A percentile compares a stretch with the other conserved stretches of the same genome.
Evolutionary conservation across 2,113 vertebrate genomes (phyloP).

Genomic region (Aldabrachelys gigantea): DNA sequence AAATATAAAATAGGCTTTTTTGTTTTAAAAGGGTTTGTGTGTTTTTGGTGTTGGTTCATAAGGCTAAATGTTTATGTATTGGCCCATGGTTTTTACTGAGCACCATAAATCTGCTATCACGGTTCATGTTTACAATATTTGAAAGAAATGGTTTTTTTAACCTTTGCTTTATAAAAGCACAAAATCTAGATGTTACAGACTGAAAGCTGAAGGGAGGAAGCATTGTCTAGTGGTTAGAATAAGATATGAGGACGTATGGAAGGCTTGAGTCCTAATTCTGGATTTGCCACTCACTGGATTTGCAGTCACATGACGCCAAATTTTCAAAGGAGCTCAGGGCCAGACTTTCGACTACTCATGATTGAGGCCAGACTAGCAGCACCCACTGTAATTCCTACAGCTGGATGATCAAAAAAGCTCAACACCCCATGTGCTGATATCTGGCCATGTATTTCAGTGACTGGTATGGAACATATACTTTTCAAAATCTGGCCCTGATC

Average conservation of each 20-base stretch:
- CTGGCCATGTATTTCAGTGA: neutral
- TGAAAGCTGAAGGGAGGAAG: neutral
- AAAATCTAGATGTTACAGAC: neutral
- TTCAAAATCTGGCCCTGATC: neutral
- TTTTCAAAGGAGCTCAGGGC: neutral
- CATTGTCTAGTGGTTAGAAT: accelerated
- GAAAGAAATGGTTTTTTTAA: neutral
- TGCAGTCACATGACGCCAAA: neutral
- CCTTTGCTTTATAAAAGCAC: neutral
- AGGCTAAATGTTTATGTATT: neutral
- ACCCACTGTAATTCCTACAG: neutral
- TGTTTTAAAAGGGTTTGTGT: neutral
- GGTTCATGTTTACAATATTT: neutral
- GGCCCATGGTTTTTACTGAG: neutral
- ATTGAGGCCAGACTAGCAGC: neutral
- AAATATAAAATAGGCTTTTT: neutral
- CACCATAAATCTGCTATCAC: neutral
- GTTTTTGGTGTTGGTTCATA: neutral
- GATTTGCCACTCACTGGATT: neutral
- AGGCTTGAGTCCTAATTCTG: neutral
- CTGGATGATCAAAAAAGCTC: neutral
- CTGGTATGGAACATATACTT: neutral
- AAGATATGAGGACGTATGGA: neutral
- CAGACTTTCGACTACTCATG: neutral
- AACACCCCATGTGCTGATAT: neutral